Evolutionary conservation across 2,797 vertebrate genomes (phyloP), one percentile per base, ranked within the genome.

Genomic region (Eutrigla gurnardus): DNA sequence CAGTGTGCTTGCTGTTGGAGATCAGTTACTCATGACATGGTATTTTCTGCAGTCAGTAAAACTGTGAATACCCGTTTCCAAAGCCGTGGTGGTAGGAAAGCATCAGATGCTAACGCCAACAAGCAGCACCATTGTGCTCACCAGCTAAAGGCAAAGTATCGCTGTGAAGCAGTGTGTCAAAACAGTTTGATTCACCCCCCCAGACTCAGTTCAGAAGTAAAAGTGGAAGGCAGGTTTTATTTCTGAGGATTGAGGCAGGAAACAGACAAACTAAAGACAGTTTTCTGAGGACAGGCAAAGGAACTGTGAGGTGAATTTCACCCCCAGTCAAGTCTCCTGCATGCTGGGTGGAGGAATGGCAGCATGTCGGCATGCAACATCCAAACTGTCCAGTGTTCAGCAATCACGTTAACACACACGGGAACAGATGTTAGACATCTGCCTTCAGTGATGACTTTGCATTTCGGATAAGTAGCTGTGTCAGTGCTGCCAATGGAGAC

Each of bases 11-110:
- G 63, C 67, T 86, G 81, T 73, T 69, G 47, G 66, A 64, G 71
- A 88, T 72, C 55, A 49, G 40, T 78, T 75, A 57, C 70, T 85
- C 77, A 77, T 83, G 73, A 79, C 62, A 82, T 71, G 15, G 9
- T 79, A n/a, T 55, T 77, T 40, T 80, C 36, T 62, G 47, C 62
- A 53, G 68, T 25, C 33, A 40, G 35, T 71, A 25, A 60, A 25
- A 49, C 53, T 76, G 64, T 70, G 40, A 75, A 77, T 17, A 61
- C 9, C 11, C 39, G 9, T 65, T 84, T 76, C 50, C 42, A 76
- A 60, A 50, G 57, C 55, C 17, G 6, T 7, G 52, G 69, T 50
- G 9, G 53, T 43, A 55, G 52, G 82, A 54, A 43, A 76, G 54
- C 75, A 74, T 88, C 72, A 82, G 81, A 84, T 78, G 83, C 49